These are phyloP conservation scores for Chymomyza amoena DNA, from an alignment of 2,888 invertebrate species.

Conservation along the genomic window DNA sequence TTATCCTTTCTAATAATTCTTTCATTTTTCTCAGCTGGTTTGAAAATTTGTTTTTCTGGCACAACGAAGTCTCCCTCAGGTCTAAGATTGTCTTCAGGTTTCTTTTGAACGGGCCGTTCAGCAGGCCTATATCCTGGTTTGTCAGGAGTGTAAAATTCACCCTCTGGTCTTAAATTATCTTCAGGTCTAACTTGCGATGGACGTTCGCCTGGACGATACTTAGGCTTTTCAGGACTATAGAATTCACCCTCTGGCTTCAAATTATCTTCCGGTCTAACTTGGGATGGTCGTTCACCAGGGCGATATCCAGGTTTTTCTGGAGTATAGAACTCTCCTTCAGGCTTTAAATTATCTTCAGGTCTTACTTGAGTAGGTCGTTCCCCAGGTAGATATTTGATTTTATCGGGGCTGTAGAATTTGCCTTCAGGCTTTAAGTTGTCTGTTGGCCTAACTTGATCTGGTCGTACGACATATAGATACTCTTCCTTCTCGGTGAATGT, in stretches of 20 bases:
- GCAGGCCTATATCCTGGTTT: constrained; percentile 74
- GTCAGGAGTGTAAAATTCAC: constrained; percentile 55
- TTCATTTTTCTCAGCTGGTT: constrained; percentile 79
- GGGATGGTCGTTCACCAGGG: constrained; percentile 79
- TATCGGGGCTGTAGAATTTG: too few relatives aligned
- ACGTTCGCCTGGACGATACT: constrained; percentile 68
- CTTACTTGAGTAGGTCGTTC: constrained; percentile 79
- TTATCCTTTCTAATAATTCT: constrained; percentile 79
- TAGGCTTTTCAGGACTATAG: constrained; percentile 78
- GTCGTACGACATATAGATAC: too few relatives aligned
- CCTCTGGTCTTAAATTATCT: constrained; percentile 72
- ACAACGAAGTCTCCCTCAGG: constrained; percentile 79
- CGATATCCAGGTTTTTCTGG: constrained; percentile 77
- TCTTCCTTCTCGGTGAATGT: too few relatives aligned
- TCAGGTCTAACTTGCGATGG: constrained; percentile 79
- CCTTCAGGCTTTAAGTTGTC: too few relatives aligned
- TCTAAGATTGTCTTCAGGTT: constrained; percentile 80
- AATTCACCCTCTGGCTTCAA: constrained; percentile 81
- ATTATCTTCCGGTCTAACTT: constrained; percentile 80
- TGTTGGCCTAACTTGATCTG: too few relatives aligned
- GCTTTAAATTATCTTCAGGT: constrained; percentile 81
- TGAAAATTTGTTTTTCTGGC: constrained; percentile 75
- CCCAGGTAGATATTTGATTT: too few relatives aligned
- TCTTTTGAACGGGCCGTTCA: constrained; percentile 78
- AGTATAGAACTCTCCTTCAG: constrained; percentile 74